Percentiles rank a stretch among this genome's conserved stretches.
Conservation (phyloP, 2,113 vertebrate genomes). For the Sinocyclocheilus anshuiensis region DNA sequence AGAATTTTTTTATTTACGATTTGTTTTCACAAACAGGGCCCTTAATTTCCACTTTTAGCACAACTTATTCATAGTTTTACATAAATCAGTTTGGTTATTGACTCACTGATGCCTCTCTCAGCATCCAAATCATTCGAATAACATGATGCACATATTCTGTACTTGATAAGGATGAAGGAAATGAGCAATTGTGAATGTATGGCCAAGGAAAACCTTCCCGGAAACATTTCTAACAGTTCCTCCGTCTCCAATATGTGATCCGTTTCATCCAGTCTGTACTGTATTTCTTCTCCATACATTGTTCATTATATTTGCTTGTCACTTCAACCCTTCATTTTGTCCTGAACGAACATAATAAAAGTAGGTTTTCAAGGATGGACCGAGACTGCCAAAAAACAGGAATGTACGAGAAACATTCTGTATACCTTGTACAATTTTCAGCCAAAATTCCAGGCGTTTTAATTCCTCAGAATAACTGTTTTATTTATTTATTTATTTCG, state of each 20-base stretch:
- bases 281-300: conserved; percentile 21
- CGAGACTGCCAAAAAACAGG: conserved; percentile 78
- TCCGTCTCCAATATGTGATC: neutral
- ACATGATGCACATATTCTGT: neutral
- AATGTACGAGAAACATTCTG: conserved; percentile 77
- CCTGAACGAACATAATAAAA: conserved; percentile 46
- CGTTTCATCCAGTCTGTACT: conserved; percentile 18
- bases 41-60: conserved; percentile 16
- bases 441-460: conserved; percentile 64
- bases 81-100: neutral
- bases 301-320: conserved; percentile 41
- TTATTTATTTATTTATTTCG: conserved; percentile 46
- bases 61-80: neutral
- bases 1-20: neutral
- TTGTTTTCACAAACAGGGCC: neutral
- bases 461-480: conserved; percentile 61
- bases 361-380: conserved; percentile 64
- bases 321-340: conserved; percentile 59
- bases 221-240: too few relatives aligned
- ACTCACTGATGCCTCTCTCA: neutral
- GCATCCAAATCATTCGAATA: neutral
- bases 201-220: conserved; percentile 14
- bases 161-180: conserved; percentile 4
- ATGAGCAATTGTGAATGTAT: conserved; percentile 30
- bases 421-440: conserved; percentile 71